phyloP scores from a whole-genome alignment of 1,140 invertebrate genomes.

The Dinothrombium tinctorium region DNA sequence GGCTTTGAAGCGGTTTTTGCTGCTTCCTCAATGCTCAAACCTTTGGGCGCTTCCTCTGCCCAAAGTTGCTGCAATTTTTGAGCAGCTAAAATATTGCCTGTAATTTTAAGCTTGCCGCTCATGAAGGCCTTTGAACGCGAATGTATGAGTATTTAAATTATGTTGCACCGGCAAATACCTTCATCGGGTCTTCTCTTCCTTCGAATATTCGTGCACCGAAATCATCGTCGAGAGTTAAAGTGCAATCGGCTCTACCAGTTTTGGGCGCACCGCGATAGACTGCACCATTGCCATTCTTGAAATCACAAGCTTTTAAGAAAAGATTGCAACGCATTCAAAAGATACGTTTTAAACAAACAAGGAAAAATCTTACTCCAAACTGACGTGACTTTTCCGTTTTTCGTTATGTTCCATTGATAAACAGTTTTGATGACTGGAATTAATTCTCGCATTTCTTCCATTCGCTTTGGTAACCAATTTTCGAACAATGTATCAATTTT shows the following conservation, averaged over 20 bases:
- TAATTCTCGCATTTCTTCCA: conserved; percentile 39
- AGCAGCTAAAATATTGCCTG: conserved; percentile 74
- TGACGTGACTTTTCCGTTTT: conserved; percentile 28
- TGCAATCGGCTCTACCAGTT: conserved; percentile 41
- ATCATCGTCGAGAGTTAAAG: conserved; percentile 55
- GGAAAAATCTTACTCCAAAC: too few relatives aligned
- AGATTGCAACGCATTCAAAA: too few relatives aligned
- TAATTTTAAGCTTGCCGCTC: conserved; percentile 67
- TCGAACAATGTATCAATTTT: conserved; percentile 7
- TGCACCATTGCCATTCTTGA: conserved; percentile 38
- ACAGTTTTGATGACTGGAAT: conserved; percentile 54
- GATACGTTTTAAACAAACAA: too few relatives aligned
- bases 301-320: too few relatives aligned
- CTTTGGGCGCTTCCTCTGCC: conserved; percentile 27
- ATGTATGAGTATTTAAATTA: neutral
- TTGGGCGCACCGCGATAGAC: conserved; percentile 53
- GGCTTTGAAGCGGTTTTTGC: conserved; percentile 3
- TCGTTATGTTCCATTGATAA: conserved; percentile 59
- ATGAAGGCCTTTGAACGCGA: conserved; percentile 41
- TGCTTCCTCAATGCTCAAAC: conserved; percentile 21
- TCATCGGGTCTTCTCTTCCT: conserved; percentile 64
- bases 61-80: conserved; percentile 62
- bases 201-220: conserved; percentile 47
- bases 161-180: conserved; percentile 22
- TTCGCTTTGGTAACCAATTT: conserved; percentile 19